Conservation (phyloP, 2,797 vertebrate genomes). For the Rhodeus uyekii region DNA sequence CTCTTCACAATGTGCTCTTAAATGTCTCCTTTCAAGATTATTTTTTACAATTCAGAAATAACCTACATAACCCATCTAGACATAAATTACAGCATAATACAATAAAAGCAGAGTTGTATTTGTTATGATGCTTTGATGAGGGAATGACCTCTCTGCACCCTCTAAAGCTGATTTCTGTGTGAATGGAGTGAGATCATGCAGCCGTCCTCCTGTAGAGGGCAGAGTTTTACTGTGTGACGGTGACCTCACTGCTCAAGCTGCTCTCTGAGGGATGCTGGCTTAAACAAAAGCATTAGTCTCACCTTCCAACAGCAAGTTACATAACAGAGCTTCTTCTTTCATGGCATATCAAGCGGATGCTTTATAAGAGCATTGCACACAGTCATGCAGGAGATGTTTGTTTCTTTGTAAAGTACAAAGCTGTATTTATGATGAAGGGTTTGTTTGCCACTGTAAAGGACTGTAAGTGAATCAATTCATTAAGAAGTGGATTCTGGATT, state of each 20-base stretch:
- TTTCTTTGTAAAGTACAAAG: background rate
- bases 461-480: background rate
- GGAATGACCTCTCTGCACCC: slow-evolving; percentile 21
- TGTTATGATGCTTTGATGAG: background rate
- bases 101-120: background rate
- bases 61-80: background rate
- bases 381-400: slow-evolving; percentile 34
- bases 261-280: slow-evolving; percentile 35
- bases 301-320: slow-evolving; percentile 44
- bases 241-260: slow-evolving; percentile 61
- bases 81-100: background rate
- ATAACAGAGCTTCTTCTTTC: slow-evolving; percentile 23
- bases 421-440: background rate
- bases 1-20: background rate
- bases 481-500: background rate
- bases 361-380: slow-evolving; percentile 26
- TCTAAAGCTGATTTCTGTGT: slow-evolving; percentile 23
- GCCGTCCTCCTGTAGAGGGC: slow-evolving; percentile 79
- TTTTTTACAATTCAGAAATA: background rate
- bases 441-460: background rate
- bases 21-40: background rate
- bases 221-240: slow-evolving; percentile 75
- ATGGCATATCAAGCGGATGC: background rate
- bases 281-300: slow-evolving; percentile 32
- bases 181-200: slow-evolving; percentile 40